Percentiles rank a stretch among this genome's conserved stretches.
Evolutionary conservation across 2,888 invertebrate genomes (phyloP).

Genomic region (Gymnoscelis rufifasciata): DNA sequence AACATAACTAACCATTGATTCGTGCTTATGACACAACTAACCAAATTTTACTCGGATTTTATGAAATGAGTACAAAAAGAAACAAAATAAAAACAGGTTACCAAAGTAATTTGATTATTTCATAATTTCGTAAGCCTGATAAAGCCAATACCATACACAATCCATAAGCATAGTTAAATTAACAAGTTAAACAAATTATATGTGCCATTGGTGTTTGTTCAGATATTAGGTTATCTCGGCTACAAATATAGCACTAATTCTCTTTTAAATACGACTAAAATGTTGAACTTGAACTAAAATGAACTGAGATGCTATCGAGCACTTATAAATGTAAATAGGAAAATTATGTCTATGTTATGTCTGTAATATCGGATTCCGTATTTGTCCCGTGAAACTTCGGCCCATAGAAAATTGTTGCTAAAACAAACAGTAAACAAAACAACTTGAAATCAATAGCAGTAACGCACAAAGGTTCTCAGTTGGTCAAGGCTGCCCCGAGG

Average conservation of each 20-base stretch:
- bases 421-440: too few species aligned
- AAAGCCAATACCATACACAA: constrained; percentile 43
- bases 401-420: too few species aligned
- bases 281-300: too few species aligned
- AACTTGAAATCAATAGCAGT: background rate
- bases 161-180: constrained; percentile 46
- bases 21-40: too few species aligned
- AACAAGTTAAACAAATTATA: constrained; percentile 40
- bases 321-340: too few species aligned
- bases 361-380: too few species aligned
- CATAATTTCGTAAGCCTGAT: constrained; percentile 33
- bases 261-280: constrained; percentile 14
- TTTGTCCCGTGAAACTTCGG: too few species aligned
- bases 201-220: constrained; percentile 12
- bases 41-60: too few species aligned
- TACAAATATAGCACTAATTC: constrained; percentile 5
- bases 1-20: too few species aligned
- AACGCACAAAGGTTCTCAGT: constrained; percentile 23
- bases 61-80: too few species aligned
- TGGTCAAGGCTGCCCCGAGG: constrained; percentile 41
- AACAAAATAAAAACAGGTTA: background rate
- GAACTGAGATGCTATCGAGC: too few species aligned
- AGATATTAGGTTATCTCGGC: constrained; percentile 5
- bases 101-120: constrained; percentile 16
- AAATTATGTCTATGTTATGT: too few species aligned